Conservation (phyloP, 2,888 invertebrate genomes). For the Drosophila birchii region DNA sequence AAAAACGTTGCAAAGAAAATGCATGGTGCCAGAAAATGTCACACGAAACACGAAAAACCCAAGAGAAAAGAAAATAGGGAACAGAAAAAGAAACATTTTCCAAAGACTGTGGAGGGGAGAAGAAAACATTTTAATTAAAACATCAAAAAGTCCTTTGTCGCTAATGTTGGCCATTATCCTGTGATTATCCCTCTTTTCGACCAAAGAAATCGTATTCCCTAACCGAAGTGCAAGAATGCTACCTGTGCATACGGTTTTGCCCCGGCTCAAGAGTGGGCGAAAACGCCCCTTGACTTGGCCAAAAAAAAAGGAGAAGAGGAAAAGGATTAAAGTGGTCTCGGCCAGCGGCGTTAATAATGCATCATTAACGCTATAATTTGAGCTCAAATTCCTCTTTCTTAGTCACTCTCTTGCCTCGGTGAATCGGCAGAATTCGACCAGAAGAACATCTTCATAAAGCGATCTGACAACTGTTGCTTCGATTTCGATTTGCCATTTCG, state of each 20-base stretch:
- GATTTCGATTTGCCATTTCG: constrained; percentile 5
- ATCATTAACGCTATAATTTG: constrained; percentile 83
- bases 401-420: constrained; percentile 53
- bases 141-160: constrained; percentile 64
- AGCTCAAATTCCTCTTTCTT: constrained; percentile 40
- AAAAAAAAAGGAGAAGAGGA: constrained; percentile 32
- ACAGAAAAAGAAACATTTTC: constrained; percentile 1
- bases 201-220: constrained; percentile 14
- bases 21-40: constrained; percentile 60
- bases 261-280: constrained; percentile 40
- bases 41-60: constrained; percentile 40
- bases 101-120: neutral
- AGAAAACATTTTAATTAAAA: constrained; percentile 81
- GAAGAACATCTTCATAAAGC: constrained; percentile 33
- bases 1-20: constrained; percentile 23
- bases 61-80: constrained; percentile 17
- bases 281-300: constrained; percentile 35
- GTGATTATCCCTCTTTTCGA: constrained; percentile 76
- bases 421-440: constrained; percentile 64
- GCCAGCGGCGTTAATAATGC: constrained; percentile 82
- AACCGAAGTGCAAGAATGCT: constrained; percentile 9
- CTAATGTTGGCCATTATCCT: constrained; percentile 81
- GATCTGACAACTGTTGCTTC: constrained; percentile 14
- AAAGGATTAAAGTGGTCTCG: constrained; percentile 80
- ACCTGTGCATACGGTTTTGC: constrained; percentile 37